Conservation (phyloP, 2,888 invertebrate species). For the Anthrax anthrax region DNA sequence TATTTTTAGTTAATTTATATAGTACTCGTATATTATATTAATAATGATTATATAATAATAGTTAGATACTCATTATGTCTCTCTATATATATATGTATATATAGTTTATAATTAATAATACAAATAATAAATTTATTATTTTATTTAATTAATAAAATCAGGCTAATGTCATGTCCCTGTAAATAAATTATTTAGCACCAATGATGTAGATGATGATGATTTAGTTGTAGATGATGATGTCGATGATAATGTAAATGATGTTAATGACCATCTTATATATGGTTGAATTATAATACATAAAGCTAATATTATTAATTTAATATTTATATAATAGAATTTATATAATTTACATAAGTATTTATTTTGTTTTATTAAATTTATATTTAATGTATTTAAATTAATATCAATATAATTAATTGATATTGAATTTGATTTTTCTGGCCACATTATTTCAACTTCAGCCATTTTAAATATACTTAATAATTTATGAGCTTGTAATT, state of each 20-base stretch:
- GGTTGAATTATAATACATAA: slow-evolving; percentile 1
- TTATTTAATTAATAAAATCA: neutral
- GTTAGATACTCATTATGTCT: too few relatives aligned
- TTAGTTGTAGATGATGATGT: too few relatives aligned
- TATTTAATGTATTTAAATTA: neutral
- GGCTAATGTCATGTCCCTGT: slow-evolving; percentile 11
- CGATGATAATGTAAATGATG: too few relatives aligned
- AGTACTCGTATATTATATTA: too few relatives aligned
- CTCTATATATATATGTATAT: too few relatives aligned
- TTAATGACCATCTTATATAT: slow-evolving; percentile 5
- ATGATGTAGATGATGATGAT: neutral
- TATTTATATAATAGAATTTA: too few relatives aligned
- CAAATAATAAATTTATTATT: too few relatives aligned
- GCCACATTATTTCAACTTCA: slow-evolving; percentile 75
- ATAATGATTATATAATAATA: too few relatives aligned
- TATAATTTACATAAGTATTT: neutral
- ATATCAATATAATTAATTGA: neutral
- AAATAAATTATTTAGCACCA: slow-evolving; percentile 4
- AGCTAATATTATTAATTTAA: neutral
- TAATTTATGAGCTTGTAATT: slow-evolving; percentile 72
- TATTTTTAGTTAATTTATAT: too few relatives aligned
- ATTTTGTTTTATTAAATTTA: neutral
- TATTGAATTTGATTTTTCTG: slow-evolving; percentile 32
- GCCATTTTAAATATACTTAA: slow-evolving; percentile 87
- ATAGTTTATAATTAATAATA: too few relatives aligned